Evolutionary conservation across 2,113 vertebrate genomes (phyloP).

Genomic region (Peromyscus maniculatus): DNA sequence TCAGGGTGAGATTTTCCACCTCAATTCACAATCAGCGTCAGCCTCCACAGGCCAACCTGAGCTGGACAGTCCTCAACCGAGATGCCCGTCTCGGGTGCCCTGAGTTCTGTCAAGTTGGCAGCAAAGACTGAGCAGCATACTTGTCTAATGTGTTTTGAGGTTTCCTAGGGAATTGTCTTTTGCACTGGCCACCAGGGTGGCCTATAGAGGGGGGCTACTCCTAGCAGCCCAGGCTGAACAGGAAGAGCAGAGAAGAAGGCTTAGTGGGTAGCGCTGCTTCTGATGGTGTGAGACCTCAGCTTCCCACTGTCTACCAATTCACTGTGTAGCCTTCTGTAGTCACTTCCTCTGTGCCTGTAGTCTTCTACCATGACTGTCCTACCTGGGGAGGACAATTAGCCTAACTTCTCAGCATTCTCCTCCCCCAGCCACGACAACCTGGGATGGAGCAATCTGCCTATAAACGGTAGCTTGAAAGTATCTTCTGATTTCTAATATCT

Average conservation of each 20-base stretch:
- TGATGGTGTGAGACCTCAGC: neutral
- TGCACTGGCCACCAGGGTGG: neutral
- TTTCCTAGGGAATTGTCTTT: neutral
- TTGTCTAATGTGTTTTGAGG: neutral
- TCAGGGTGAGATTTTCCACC: neutral
- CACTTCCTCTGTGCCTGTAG: neutral
- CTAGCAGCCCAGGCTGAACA: accelerated
- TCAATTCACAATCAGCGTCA: neutral
- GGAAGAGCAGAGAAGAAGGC: neutral
- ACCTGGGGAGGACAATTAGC: neutral
- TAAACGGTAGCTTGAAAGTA: neutral
- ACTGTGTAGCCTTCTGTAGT: accelerated
- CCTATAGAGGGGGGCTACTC: neutral
- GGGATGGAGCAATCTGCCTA: neutral
- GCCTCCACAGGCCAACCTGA: neutral
- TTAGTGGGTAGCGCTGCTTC: neutral
- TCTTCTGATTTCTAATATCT: neutral
- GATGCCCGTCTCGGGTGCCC: neutral
- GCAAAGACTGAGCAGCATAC: neutral
- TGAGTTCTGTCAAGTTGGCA: no score
- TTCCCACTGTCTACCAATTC: neutral
- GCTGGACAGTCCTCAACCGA: neutral
- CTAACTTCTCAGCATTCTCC: neutral
- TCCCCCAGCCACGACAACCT: neutral
- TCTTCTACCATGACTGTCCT: neutral